Evolutionary conservation across 2,113 vertebrate genomes (phyloP).

Genomic region (Oenanthe melanoleuca): DNA sequence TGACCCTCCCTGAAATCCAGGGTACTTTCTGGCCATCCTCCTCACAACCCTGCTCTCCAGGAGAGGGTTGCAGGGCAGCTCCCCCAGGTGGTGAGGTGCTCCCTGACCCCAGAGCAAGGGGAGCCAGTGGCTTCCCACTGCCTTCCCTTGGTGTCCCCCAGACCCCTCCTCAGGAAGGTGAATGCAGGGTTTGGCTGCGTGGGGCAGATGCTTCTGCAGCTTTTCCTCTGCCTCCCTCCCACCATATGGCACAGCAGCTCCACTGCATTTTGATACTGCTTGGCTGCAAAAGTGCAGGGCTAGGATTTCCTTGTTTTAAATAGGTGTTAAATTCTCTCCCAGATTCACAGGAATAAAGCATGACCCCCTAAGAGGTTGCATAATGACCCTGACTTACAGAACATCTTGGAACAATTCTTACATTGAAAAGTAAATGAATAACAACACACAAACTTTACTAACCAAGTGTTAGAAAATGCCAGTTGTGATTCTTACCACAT

Average conservation of each 20-base stretch:
- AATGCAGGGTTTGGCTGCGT: background rate
- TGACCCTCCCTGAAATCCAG: background rate
- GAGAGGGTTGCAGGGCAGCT: rapidly evolving
- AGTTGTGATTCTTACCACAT: constrained; percentile 36
- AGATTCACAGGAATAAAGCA: constrained; percentile 8
- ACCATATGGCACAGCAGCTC: background rate
- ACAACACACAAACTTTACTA: constrained; percentile 42
- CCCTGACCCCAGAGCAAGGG: background rate
- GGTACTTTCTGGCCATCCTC: background rate
- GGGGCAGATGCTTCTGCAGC: background rate
- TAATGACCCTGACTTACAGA: constrained; percentile 30
- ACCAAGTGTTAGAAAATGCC: constrained; percentile 28
- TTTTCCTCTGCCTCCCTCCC: background rate
- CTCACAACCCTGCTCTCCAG: background rate
- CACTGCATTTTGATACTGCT: background rate
- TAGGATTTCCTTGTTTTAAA: constrained; percentile 34
- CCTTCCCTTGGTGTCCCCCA: background rate
- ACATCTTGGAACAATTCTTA: constrained; percentile 64
- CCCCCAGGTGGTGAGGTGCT: rapidly evolving
- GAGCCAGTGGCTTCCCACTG: rapidly evolving
- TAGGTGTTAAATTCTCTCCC: constrained; percentile 57
- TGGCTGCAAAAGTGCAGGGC: constrained; percentile 8
- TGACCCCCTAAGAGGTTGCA: constrained; percentile 55
- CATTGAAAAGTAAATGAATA: constrained; percentile 38
- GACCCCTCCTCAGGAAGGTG: rapidly evolving